Base-by-base conservation (phyloP, 2,113 vertebrate species). In the Oceanodroma tethys region DNA sequence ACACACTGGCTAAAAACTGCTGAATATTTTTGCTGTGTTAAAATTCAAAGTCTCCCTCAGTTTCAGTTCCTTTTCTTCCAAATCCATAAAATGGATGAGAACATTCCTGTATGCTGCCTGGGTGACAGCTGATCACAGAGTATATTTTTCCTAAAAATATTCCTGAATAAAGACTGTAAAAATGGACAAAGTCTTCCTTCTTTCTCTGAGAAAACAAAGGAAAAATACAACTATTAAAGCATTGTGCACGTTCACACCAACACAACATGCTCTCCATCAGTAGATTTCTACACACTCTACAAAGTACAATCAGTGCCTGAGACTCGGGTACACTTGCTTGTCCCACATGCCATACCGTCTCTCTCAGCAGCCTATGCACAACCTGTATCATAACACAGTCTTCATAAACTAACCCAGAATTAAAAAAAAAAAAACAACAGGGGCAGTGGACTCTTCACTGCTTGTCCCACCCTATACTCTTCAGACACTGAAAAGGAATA, bases 231-330 rank as follows among this genome's bases (percentile, higher is more conserved):
- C 20, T 52, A 53, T 17, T 42, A 56, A 63, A 48, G 56, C 40
- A 67, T 18, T 0, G 0, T 6, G 12, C 23, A 59, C 0, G 0
- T 25, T 85, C 59, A 73, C 21, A 59, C 16, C 62, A 53, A 78
- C 67, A 71, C 18, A 47, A 20, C 25, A 30, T 4, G 6, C 21
- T 68, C 79, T 59, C 47, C 43, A 62, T 9, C 30, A 20, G 45
- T 19, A 50, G 40, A 56, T 16, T 38, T 84, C 67, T 47, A 56
- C 26, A 59, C 32, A 18, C 17, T 27, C 52, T 55, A 23, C 5
- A 7, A 89, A 48, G 30, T 4, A 25, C 4, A 2, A 25, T 15
- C 47, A 62, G 29, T 27, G 26, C n/a, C 60, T 19, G 20, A 92
- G 25, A 62, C 45, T 40, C 13, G 29, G 26, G 16, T 23, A 85